Conservation (phyloP, 1,140 invertebrate genomes). For the Calosoma granatense region DNA sequence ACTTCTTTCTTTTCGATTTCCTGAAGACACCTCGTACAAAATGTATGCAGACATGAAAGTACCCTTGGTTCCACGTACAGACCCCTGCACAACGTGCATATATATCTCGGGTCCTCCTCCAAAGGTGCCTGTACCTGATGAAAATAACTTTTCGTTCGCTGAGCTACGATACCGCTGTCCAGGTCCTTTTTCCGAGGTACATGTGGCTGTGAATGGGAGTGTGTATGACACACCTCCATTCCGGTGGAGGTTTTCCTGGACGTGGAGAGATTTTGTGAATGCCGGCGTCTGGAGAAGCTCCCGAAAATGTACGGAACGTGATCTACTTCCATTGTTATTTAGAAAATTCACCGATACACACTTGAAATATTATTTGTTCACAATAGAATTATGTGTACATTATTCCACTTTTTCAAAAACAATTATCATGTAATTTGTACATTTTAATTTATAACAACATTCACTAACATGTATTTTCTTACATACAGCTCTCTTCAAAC, state of each 20-base stretch:
- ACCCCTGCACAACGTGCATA: conserved; percentile 39
- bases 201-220: conserved; percentile 23
- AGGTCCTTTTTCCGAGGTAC: neutral
- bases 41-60: conserved; percentile 45
- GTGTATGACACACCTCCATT: conserved; percentile 27
- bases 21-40: conserved; percentile 44
- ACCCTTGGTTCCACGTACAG: conserved; percentile 42
- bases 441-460: too few species aligned
- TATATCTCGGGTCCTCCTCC: conserved; percentile 28
- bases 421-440: too few species aligned
- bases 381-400: too few species aligned
- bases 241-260: conserved; percentile 37
- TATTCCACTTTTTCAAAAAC: too few species aligned
- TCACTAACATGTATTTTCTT: too few species aligned
- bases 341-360: neutral
- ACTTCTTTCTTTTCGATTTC: conserved; percentile 30
- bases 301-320: conserved; percentile 48
- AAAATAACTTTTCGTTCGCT: conserved; percentile 1
- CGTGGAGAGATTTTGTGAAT: conserved; percentile 28
- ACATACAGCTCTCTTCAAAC: too few species aligned
- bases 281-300: conserved; percentile 44
- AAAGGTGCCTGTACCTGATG: neutral
- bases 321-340: conserved; percentile 42
- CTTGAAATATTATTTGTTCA: neutral
- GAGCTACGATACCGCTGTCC: neutral